Percentiles rank a stretch among this genome's conserved stretches.
phyloP scores from a whole-genome alignment of 2,797 vertebrate genomes.

The Paguma larvata region DNA sequence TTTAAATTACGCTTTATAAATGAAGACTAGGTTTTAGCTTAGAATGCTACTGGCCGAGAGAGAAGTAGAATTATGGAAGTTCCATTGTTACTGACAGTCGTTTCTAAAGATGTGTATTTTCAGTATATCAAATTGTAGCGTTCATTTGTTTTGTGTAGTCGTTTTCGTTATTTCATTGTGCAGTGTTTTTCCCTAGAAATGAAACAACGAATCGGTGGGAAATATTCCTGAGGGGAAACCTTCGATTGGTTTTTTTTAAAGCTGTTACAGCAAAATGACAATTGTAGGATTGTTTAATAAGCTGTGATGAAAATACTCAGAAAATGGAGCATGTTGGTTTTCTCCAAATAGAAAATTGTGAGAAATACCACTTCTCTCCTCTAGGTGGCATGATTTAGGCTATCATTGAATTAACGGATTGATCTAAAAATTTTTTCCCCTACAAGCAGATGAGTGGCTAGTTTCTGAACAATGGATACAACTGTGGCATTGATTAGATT shows the following conservation, averaged over 20 bases:
- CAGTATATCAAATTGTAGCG: not conserved
- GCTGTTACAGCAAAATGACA: not conserved
- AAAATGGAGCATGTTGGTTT: not conserved
- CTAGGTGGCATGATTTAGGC: constrained; percentile 77
- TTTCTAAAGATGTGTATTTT: not conserved
- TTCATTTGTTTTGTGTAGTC: not conserved
- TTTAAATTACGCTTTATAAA: not conserved
- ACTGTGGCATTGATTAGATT: constrained; percentile 28
- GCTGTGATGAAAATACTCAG: not conserved
- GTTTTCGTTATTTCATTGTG: not conserved
- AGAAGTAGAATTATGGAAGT: not conserved
- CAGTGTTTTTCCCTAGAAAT: not conserved
- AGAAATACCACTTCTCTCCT: constrained; percentile 33
- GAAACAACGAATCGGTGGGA: not conserved
- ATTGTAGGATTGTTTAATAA: not conserved
- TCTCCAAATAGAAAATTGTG: not conserved
- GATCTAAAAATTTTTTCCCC: not conserved
- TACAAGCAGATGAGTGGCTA: not conserved
- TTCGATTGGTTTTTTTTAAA: not conserved
- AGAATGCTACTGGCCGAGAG: not conserved
- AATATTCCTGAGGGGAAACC: not conserved
- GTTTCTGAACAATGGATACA: constrained; percentile 15
- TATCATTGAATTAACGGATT: constrained; percentile 39
- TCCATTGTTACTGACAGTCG: not conserved
- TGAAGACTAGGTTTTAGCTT: not conserved